Base-by-base conservation (phyloP, 2,888 invertebrate genomes). In the Platerodrilus igneus region DNA sequence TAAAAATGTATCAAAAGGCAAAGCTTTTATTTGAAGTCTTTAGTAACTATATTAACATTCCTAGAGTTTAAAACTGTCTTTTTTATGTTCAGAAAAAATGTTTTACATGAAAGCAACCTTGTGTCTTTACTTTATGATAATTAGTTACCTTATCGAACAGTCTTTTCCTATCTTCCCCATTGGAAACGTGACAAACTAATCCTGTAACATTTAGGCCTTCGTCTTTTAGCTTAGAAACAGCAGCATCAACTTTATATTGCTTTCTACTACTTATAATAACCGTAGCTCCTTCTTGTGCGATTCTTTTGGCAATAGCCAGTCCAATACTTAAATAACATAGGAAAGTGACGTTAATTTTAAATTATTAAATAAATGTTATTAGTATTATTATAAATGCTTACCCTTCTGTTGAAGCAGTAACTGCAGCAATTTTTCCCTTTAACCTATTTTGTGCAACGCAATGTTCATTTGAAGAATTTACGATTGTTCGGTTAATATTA, bases 201-300 rank as follows among this genome's bases (percentile, higher is more conserved):
- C 94, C 95, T 42, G 77, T 72, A 2, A 85, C 87, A 41, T 75
- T 70, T 11, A 89, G 72, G 20, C 88, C 87, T 46, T 83, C 76
- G n/a, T 73, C 67, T 32, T 78, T 76, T 19, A 96, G 72, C 57
- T 75, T 72, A 13, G 78, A 66, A 0, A 93, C 77, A 1, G 94
- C 89, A 37, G 72, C 74, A 27, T 81, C 77, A 0, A 97, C 96
- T 72, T 96, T 93, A 16, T 76, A 71, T 63, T 87, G 79, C 64
- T 89, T 93, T 41, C 96, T 77, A 59, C 94, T 95, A 64, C 94
- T 91, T 25, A 97, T 77, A 45, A 96, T 79, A 5, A 97, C 89
- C 37, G 83, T 80, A 3, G 95, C 96, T 22, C 97, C 97, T 72
- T 96, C 94, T 56, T 75, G 70, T 4, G 83, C 91, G 28, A 97